A percentile compares a stretch with the other conserved stretches of the same genome.
Conservation (phyloP, 2,113 vertebrate species). For the Hiodon alosoides region DNA sequence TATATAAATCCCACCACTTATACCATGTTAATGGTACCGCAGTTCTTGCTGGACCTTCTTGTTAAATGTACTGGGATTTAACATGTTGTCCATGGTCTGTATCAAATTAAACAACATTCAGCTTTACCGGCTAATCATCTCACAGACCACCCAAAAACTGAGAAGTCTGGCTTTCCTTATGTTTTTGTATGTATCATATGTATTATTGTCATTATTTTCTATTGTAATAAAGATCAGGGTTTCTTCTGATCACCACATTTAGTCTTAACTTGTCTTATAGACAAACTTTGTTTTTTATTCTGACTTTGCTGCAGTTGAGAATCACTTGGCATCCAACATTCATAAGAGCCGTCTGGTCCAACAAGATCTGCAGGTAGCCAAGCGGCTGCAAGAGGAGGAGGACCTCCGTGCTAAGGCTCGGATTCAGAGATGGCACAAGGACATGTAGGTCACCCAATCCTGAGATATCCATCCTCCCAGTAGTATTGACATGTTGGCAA, state of each 20-base stretch:
- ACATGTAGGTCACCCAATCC: conserved; percentile 67
- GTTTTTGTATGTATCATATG: background rate
- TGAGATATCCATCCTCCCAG: no score
- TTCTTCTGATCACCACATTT: background rate
- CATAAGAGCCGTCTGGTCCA: conserved; percentile 88
- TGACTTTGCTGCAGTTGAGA: conserved; percentile 74
- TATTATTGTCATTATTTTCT: background rate
- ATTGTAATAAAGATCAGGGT: background rate
- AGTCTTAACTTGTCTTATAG: background rate
- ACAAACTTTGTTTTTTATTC: conserved; percentile 19
- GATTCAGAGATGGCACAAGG: conserved; percentile 67
- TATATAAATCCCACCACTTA: no score
- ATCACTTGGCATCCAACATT: conserved; percentile 91
- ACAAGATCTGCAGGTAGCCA: conserved; percentile 87
- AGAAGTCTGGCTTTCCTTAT: background rate
- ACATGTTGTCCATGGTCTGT: background rate
- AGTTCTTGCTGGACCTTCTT: no score
- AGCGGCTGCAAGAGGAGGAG: conserved; percentile 88
- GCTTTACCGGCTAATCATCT: background rate
- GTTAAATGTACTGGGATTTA: no score
- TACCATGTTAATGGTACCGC: no score
- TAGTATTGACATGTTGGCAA: background rate
- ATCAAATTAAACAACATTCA: background rate
- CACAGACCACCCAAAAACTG: no score
- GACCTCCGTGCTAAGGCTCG: conserved; percentile 76